Evolutionary conservation across 2,113 vertebrate species (phyloP), one percentile per base, ranked within the genome.

Genomic region (Oreochromis tanganicae): DNA sequence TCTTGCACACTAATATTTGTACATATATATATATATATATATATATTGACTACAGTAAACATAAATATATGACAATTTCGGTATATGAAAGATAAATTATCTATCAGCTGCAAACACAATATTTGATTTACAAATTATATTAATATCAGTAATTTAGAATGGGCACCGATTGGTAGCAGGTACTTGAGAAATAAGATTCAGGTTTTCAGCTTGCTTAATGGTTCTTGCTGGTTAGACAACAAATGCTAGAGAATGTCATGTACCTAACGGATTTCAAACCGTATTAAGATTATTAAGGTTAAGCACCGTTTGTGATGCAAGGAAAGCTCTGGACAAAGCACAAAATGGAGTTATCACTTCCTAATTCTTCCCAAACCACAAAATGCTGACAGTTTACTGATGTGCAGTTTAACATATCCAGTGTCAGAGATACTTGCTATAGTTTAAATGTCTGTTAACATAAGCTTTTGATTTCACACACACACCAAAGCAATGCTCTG

Each of bases 401-500:
- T 48, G 27, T 55, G 79, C 8, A 19, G 36, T 88, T 88, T 36
- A 82, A 84, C 86, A 78, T 56, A 66, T 84, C 56, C 54, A 27
- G 73, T 83, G 61, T 88, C 66, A 56, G 82, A 59, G 83, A 92
- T 82, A 81, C 61, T 91, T 93, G 73, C 68, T 81, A 34, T 80
- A 43, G 36, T 85, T 87, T 83, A 78, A 50, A 87, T 83, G 83
- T 87, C 41, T 85, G 80, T 80, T 91, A 71, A 90, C 87, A 78
- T 81, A 59, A 56, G 82, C 79, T 38, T 91, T 88, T 89, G 81
- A 87, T 81, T 93, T 88, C 81, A 68, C 71, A 90, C 84, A 87
- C 84, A 87, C 79, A 88, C 81, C 54, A 88, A 88, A 91, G 85
- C 92, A 91, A 85, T 80, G 71, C 86, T 91, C 92, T 90, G 52